These are phyloP conservation scores for Eledona agricola DNA, from an alignment of 2,888 invertebrate genomes.

Conservation along the genomic window DNA sequence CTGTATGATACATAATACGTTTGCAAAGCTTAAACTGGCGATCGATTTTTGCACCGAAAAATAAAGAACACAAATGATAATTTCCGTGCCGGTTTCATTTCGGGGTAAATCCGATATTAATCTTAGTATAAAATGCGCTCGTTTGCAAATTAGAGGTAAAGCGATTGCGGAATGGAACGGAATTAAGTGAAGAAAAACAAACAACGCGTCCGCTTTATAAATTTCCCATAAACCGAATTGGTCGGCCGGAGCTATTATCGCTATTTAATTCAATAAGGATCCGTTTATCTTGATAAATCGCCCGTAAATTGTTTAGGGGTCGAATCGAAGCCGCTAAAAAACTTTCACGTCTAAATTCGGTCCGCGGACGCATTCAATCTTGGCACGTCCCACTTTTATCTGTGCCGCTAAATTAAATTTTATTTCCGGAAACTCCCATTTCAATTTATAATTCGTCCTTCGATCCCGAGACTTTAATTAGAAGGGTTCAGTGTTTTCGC, in stretches of 20 bases:
- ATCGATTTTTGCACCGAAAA: too few relatives aligned
- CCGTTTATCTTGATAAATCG: constrained; percentile 60
- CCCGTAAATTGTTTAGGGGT: constrained; percentile 59
- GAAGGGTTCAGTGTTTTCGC: too few relatives aligned
- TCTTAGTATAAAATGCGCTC: too few relatives aligned
- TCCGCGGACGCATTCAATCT: constrained; percentile 45
- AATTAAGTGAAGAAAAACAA: constrained; percentile 18
- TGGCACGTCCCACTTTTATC: constrained; percentile 48
- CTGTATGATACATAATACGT: too few relatives aligned
- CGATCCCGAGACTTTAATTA: too few relatives aligned
- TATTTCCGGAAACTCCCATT: constrained; percentile 34
- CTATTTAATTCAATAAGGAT: constrained; percentile 61
- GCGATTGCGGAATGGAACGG: constrained; percentile 2
- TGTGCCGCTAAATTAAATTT: constrained; percentile 49
- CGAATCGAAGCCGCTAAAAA: constrained; percentile 49
- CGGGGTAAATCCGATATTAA: too few relatives aligned
- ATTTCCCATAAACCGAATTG: constrained; percentile 47
- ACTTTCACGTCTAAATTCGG: constrained; percentile 47
- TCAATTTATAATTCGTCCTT: too few relatives aligned
- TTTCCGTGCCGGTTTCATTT: constrained; percentile 1
- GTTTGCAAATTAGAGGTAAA: constrained; percentile 11
- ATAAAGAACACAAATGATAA: too few relatives aligned
- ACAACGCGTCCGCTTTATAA: constrained; percentile 43
- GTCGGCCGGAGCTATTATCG: constrained; percentile 55
- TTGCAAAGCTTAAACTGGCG: too few relatives aligned